Evolutionary conservation across 2,888 invertebrate genomes (phyloP), one percentile per base, ranked within the genome.

Genomic region (Hirtodrosophila duncani): DNA sequence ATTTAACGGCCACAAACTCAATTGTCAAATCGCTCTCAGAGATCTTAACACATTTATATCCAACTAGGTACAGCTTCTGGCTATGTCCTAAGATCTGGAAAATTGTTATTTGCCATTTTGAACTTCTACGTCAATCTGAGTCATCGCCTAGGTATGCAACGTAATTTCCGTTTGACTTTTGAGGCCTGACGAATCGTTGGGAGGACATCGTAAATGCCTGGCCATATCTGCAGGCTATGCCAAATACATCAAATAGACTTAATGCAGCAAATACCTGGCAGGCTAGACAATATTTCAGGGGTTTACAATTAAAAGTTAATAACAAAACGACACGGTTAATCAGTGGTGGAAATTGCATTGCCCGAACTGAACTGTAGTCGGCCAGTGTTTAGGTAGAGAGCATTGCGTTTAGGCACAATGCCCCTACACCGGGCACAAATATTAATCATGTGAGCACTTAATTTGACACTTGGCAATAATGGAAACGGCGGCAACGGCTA

Each of bases 391-490:
- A 17, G 11, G 20, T 3, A 11, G 18, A 8, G 14, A 27, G 9
- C 21, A 20, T 26, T 27, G 20, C n/a, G n/a, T n/a, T n/a, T n/a
- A n/a, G 39, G 31, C 50, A 63, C 45, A 70, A 52, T 55, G 55
- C 46, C 24, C 10, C 20, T 29, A 46, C 42, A 39, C 29, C 33
- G 43, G 30, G 36, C 48, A 37, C 49, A 59, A 66, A 63, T 70
- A 77, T 77, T 72, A 77, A 77, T 77, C 75, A 77, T 77, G 61
- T 59, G 74, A 62, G 74, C 77, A 80, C 70, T 80, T 77, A 68
- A 77, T 72, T 77, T 77, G 77, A 77, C 80, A 80, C 74, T 80
- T 70, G 66, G 77, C 74, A 66, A 75, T 77, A 77, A 72, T 75
- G 77, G 69, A 79, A 75, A 75, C 60, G 66, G 33, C 59, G 36